A percentile compares a stretch with the other conserved stretches of the same genome.
These are phyloP conservation scores for Ophonus ardosiacus DNA, from an alignment of 2,888 invertebrate genomes.

Conservation along the genomic window DNA sequence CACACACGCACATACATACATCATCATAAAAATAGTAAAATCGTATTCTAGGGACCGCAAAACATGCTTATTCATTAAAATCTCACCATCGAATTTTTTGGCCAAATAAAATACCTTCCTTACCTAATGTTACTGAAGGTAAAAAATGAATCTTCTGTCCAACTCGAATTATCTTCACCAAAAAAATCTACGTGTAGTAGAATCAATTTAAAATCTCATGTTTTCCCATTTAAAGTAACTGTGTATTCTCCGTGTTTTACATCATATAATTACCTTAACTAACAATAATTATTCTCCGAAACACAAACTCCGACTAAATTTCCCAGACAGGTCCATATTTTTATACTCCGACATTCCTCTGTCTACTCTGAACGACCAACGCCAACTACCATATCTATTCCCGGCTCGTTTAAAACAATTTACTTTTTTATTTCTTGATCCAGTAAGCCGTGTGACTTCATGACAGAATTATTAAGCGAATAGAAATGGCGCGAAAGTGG, in stretches of 20 bases:
- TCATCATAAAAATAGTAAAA: too few relatives aligned
- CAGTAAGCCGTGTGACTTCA: neutral
- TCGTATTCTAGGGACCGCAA: too few relatives aligned
- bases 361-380: neutral
- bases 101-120: too few relatives aligned
- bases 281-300: constrained; percentile 26
- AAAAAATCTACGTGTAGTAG: too few relatives aligned
- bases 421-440: constrained; percentile 36
- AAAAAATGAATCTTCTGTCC: too few relatives aligned
- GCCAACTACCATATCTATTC: constrained; percentile 24
- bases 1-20: too few relatives aligned
- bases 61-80: too few relatives aligned
- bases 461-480: constrained; percentile 40
- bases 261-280: constrained; percentile 19
- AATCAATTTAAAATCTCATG: neutral
- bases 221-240: constrained; percentile 1
- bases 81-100: too few relatives aligned
- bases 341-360: constrained; percentile 21
- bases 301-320: neutral
- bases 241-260: neutral
- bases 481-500: neutral
- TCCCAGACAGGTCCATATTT: constrained; percentile 16
- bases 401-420: constrained; percentile 33
- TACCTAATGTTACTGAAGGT: too few relatives aligned
- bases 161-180: too few relatives aligned